phyloP scores from a whole-genome alignment of 2,888 invertebrate genomes.

The Campoletis raptor region DNA sequence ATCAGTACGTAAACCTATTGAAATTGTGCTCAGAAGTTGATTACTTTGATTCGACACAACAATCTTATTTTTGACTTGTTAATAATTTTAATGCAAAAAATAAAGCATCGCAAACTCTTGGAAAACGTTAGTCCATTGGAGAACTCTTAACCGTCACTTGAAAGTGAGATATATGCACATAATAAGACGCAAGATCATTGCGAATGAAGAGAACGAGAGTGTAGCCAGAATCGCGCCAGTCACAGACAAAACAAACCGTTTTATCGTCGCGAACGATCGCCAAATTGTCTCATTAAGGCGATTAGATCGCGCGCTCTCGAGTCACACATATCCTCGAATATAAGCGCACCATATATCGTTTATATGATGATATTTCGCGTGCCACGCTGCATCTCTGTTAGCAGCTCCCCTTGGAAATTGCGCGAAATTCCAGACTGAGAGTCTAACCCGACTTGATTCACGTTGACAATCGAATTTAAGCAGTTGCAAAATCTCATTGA shows the following conservation, averaged over 20 bases:
- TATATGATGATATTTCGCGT: constrained; percentile 36
- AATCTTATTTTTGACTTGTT: constrained; percentile 38
- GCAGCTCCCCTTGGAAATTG: constrained; percentile 30
- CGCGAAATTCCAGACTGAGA: constrained; percentile 56
- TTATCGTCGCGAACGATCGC: constrained; percentile 78
- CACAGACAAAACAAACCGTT: constrained; percentile 79
- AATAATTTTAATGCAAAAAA: constrained; percentile 39
- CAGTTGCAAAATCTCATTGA: constrained; percentile 22
- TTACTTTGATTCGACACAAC: too few species aligned
- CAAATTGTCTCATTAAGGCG: constrained; percentile 80
- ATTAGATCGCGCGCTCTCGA: constrained; percentile 70
- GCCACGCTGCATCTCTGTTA: constrained; percentile 48
- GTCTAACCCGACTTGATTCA: constrained; percentile 40
- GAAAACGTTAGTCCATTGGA: constrained; percentile 18
- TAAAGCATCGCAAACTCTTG: constrained; percentile 20
- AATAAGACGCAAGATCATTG: constrained; percentile 8
- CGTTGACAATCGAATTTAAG: constrained; percentile 66
- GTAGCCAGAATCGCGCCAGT: constrained; percentile 30
- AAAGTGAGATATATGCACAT: constrained; percentile 42
- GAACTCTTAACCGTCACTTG: constrained; percentile 13
- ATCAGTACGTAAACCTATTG: too few species aligned
- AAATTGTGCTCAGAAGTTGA: too few species aligned
- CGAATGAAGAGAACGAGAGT: constrained; percentile 22
- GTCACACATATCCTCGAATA: constrained; percentile 50
- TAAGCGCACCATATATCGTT: constrained; percentile 31